Evolutionary conservation across 2,888 invertebrate species (phyloP), one percentile per base, ranked within the genome.

Genomic region (Drosophila buzzatii): DNA sequence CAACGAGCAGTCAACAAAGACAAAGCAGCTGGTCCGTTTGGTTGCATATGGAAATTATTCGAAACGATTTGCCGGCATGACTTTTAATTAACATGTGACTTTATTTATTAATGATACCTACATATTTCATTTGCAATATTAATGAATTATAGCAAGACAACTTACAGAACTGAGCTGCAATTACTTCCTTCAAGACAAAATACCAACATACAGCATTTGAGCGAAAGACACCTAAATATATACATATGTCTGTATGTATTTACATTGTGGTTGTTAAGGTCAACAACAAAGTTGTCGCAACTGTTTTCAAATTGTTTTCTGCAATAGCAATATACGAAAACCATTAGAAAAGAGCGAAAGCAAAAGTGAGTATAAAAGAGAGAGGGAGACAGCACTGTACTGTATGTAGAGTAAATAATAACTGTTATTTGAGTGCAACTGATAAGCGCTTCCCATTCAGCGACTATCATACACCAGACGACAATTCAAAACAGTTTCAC

Each of bases 31-130:
- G 87, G 66, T 20, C 18, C 18, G 49, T 18, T 51, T 6, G 62
- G 6, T 53, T 52, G 62, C 2, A 35, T 53, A 71, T 75, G 69
- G 67, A 81, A 86, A 89, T 88, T 78, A 76, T 77, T 67, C 20
- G 45, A 67, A 58, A 27, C 73, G 63, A 65, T 64, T 81, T 75
- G 63, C 84, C 85, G 76, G 79, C 77, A 76, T 74, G 79, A 52
- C 70, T 76, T 73, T 72, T 74, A 86, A 89, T 84, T 79, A 84
- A 74, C 87, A 89, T 89, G 82, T 86, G 76, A 89, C 79, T 86
- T 73, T 73, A 62, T 64, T 73, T 72, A 73, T 73, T 57, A 57
- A 68, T 77, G 61, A 65, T 79, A 66, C 57, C 64, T 71, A 39
- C 51, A 42, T 44, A 67, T 37, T 55, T 37, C 41, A 67, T 68